These are phyloP conservation scores for Patiria pectinifera DNA, from an alignment of 53 echinoderm and acorn worm genomes.

Conservation along the genomic window DNA sequence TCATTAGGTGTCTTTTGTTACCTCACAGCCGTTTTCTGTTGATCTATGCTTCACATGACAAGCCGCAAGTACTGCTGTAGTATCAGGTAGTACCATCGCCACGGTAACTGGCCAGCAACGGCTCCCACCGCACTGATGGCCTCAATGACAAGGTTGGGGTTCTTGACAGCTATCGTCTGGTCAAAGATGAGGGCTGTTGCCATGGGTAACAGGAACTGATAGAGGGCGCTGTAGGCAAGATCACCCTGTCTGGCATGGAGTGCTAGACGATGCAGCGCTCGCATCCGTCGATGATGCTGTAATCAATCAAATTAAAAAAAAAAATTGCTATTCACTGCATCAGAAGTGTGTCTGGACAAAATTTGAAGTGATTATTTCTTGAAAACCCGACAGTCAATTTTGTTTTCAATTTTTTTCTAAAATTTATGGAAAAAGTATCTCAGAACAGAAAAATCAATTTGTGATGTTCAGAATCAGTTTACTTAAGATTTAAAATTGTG, in stretches of 20 bases:
- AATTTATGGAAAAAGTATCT: no score
- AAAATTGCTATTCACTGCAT: no score
- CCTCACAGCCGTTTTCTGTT: constrained; percentile 95
- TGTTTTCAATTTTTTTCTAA: no score
- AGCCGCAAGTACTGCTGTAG: constrained; percentile 92
- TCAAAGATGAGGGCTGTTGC: constrained; percentile 91
- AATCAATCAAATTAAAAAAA: neutral
- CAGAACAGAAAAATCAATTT: no score
- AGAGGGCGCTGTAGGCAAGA: constrained; percentile 69
- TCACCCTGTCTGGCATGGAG: constrained; percentile 75
- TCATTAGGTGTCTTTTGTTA: constrained; percentile 5
- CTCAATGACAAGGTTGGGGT: constrained; percentile 84
- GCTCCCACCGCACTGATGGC: constrained; percentile 89
- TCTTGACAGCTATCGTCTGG: constrained; percentile 72
- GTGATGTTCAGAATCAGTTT: no score
- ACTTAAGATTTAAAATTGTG: no score
- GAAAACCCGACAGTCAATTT: no score
- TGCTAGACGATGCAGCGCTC: constrained; percentile 82
- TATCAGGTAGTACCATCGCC: constrained; percentile 77
- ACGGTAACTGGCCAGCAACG: constrained; percentile 81
- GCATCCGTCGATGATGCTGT: constrained; percentile 89
- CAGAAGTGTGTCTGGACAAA: no score
- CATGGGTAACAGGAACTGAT: constrained; percentile 84
- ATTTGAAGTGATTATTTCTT: no score
- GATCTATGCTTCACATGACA: constrained; percentile 73